phyloP scores from a whole-genome alignment of 2,113 vertebrate genomes.

The Gavialis gangeticus region DNA sequence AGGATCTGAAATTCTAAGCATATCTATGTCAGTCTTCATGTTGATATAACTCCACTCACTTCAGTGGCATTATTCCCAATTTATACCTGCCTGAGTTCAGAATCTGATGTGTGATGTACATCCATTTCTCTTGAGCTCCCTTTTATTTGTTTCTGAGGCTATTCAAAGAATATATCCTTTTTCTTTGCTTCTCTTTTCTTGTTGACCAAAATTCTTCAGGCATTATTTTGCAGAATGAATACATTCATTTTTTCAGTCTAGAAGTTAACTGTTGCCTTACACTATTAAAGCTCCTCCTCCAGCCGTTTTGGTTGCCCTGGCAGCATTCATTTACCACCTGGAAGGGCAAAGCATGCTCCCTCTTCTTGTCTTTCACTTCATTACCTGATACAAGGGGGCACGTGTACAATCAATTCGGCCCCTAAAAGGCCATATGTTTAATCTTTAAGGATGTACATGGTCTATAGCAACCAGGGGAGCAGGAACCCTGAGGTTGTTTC shows the following conservation, averaged over 20 bases:
- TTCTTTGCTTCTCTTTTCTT: not conserved
- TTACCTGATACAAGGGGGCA: not conserved
- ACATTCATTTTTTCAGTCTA: constrained; percentile 1
- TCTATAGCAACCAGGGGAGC: not conserved
- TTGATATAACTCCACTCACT: not conserved
- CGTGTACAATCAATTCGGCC: not conserved
- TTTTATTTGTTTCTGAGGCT: not conserved
- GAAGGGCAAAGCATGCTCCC: not conserved
- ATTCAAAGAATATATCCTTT: not conserved
- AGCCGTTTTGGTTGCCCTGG: not conserved
- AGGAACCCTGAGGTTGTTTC: not conserved
- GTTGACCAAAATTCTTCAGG: not conserved
- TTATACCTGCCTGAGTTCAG: not conserved
- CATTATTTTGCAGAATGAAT: not conserved
- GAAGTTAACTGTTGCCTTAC: not conserved
- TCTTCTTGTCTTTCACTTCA: not conserved
- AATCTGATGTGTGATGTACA: not conserved
- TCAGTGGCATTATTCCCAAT: not conserved
- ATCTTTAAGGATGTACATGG: fast-evolving
- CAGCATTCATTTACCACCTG: not conserved
- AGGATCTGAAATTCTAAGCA: not conserved
- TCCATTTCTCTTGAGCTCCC: not conserved
- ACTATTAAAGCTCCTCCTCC: not conserved
- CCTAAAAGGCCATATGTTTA: not conserved
- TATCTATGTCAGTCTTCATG: not conserved